These are phyloP conservation scores for Zaprionus vittiger DNA, from an alignment of 1,140 invertebrate genomes.

Conservation along the genomic window DNA sequence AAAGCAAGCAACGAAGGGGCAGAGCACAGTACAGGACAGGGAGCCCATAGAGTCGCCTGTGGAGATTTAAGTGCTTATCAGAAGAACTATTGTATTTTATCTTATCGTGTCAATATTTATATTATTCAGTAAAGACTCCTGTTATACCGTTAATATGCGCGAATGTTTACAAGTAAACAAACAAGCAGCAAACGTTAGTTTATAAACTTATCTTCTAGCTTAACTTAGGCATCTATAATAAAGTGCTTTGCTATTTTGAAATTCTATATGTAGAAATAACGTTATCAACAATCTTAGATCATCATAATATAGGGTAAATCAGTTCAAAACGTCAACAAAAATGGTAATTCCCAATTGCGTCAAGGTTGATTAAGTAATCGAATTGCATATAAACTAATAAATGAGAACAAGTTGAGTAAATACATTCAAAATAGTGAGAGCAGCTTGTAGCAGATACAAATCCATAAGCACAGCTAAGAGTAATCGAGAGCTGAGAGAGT, in stretches of 20 bases:
- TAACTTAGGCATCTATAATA: neutral
- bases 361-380: neutral
- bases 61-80: conserved; percentile 58
- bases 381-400: neutral
- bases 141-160: neutral
- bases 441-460: neutral
- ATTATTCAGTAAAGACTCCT: conserved; percentile 23
- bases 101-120: conserved; percentile 69
- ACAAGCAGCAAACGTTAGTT: neutral
- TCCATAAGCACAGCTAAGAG: too few relatives aligned
- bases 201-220: neutral
- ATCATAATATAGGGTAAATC: neutral
- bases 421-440: neutral
- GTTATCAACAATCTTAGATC: neutral
- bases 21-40: conserved; percentile 31
- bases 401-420: too few relatives aligned
- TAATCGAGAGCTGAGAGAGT: too few relatives aligned
- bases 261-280: neutral
- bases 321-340: neutral
- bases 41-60: conserved; percentile 71
- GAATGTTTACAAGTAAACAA: conserved; percentile 23
- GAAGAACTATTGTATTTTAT: conserved; percentile 42
- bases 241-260: too few relatives aligned
- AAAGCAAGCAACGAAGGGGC: neutral
- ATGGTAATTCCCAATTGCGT: neutral